Conservation (phyloP, 2,888 invertebrate genomes). For the Erebia aethiops region DNA sequence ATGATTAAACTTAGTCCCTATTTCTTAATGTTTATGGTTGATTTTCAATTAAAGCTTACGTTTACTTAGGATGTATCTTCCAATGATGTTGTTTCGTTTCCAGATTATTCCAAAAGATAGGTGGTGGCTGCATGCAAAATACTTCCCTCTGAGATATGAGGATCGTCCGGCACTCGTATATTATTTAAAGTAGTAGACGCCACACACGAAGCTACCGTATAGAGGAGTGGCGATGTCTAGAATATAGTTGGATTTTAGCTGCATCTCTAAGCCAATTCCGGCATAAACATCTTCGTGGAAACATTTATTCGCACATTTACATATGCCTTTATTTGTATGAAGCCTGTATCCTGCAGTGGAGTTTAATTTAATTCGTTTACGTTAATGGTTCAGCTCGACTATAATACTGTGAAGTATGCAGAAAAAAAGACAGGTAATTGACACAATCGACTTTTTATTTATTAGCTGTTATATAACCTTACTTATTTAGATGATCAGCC, state of each 20-base stretch:
- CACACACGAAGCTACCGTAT: slow-evolving; percentile 73
- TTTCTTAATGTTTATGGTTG: slow-evolving; percentile 21
- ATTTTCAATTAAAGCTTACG: slow-evolving; percentile 29
- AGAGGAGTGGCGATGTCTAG: slow-evolving; percentile 35
- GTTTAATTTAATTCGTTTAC: slow-evolving; percentile 21
- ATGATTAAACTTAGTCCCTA: slow-evolving; percentile 40
- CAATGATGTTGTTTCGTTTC: slow-evolving; percentile 51
- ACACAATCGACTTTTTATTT: too few species aligned
- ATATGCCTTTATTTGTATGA: slow-evolving; percentile 30
- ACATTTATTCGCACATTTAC: slow-evolving; percentile 31
- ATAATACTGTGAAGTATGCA: neutral
- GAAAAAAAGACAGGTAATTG: neutral
- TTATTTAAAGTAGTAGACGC: slow-evolving; percentile 70
- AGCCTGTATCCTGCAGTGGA: slow-evolving; percentile 10
- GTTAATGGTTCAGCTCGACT: neutral
- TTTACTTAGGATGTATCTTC: slow-evolving; percentile 19
- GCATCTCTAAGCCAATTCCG: slow-evolving; percentile 23
- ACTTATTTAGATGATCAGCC: too few species aligned
- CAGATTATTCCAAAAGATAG: slow-evolving; percentile 78
- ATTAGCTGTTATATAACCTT: too few species aligned
- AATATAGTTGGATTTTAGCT: slow-evolving; percentile 13
- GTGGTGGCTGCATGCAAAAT: slow-evolving; percentile 77
- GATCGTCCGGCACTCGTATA: slow-evolving; percentile 68
- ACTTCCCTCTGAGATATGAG: slow-evolving; percentile 80
- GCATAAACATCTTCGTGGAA: slow-evolving; percentile 25